A percentile compares a stretch with the other conserved stretches of the same genome.
Evolutionary conservation across 2,888 invertebrate species (phyloP).

Genomic region (Diplazon laetatorius): DNA sequence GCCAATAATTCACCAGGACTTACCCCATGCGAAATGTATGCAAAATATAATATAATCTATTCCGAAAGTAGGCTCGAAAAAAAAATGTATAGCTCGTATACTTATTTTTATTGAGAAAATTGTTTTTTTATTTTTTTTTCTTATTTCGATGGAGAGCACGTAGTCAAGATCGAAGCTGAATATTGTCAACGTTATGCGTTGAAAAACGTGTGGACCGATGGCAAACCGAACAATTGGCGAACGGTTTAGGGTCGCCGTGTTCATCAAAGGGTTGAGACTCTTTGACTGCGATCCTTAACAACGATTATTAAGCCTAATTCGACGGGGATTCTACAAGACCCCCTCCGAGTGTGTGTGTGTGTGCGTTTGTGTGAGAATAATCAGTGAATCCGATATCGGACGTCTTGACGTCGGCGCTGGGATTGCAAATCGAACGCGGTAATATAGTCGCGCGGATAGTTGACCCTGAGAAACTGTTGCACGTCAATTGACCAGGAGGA

Average conservation of each 20-base stretch:
- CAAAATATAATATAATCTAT: neutral
- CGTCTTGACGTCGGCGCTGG: conserved; percentile 18
- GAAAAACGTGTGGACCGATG: conserved; percentile 11
- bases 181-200: conserved; percentile 7
- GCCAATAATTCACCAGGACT: no score
- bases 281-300: conserved; percentile 10
- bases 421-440: conserved; percentile 9
- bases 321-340: neutral
- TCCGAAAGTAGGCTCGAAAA: neutral
- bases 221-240: conserved; percentile 1
- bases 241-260: neutral
- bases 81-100: no score
- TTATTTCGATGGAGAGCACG: neutral
- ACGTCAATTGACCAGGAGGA: conserved; percentile 5
- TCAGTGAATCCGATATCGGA: conserved; percentile 25
- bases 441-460: conserved; percentile 9
- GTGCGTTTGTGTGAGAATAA: conserved; percentile 2
- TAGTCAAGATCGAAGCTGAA: neutral
- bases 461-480: conserved; percentile 22
- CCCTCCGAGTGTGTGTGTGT: neutral
- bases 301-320: conserved; percentile 8
- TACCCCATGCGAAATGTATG: no score
- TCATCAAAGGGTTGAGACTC: conserved; percentile 26
- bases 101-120: no score
- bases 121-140: no score